Conservation (phyloP, 2,888 invertebrate species). For the Pristionchus arcanus region DNA sequence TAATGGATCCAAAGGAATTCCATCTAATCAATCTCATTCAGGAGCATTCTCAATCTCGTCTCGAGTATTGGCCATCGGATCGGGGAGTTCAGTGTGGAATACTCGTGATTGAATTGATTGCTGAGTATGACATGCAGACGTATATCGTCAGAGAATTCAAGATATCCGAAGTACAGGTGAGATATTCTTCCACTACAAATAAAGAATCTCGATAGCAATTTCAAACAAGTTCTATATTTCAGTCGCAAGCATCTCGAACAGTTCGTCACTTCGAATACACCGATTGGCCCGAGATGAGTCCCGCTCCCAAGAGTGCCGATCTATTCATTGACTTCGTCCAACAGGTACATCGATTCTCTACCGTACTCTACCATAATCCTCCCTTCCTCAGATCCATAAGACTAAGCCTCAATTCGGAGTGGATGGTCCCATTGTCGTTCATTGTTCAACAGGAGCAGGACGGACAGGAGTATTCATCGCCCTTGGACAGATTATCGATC, state of each 20-base stretch:
- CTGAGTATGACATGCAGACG: conserved; percentile 99
- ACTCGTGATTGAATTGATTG: conserved; percentile 98
- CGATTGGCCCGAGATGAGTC: conserved; percentile 84
- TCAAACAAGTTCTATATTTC: conserved; percentile 52
- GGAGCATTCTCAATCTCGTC: conserved; percentile 90
- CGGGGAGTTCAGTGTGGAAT: conserved; percentile 87
- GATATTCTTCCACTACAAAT: conserved; percentile 54
- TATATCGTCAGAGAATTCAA: conserved; percentile 99
- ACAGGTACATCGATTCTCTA: conserved; percentile 82
- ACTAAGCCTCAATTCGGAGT: conserved; percentile 99
- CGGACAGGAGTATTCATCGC: conserved; percentile 99
- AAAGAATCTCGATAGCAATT: neutral
- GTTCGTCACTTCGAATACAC: conserved; percentile 91
- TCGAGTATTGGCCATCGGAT: conserved; percentile 99
- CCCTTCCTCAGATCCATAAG: conserved; percentile 86
- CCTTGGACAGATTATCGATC: conserved; percentile 95
- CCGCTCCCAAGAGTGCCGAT: conserved; percentile 96
- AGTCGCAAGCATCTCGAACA: conserved; percentile 94
- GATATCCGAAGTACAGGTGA: conserved; percentile 91
- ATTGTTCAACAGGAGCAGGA: conserved; percentile 93
- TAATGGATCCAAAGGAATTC: neutral
- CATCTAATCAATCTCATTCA: conserved; percentile 80
- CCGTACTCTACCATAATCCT: neutral
- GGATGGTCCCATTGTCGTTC: conserved; percentile 95
- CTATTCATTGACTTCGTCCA: conserved; percentile 99